Conservation (phyloP, 2,797 vertebrate genomes). For the Amphiprion clarkii region DNA sequence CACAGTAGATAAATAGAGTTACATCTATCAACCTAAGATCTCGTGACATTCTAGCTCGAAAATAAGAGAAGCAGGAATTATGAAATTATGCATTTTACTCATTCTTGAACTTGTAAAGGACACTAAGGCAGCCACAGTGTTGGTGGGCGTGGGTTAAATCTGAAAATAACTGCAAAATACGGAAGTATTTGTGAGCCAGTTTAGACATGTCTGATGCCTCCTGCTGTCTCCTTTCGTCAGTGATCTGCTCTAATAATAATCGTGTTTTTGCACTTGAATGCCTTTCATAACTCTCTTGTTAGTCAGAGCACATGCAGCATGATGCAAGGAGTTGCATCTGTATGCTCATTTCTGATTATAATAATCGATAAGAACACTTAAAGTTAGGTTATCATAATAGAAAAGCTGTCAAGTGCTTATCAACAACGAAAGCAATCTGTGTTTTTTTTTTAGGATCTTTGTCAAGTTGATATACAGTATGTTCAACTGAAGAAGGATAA, state of each 20-base stretch:
- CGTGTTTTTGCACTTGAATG: conserved; percentile 36
- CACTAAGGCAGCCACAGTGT: not conserved
- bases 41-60: not conserved
- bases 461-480: too few relatives aligned
- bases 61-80: not conserved
- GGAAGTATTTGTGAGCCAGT: conserved; percentile 74
- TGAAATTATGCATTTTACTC: conserved; percentile 2
- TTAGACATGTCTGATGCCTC: conserved; percentile 69
- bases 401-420: not conserved
- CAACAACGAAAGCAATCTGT: not conserved
- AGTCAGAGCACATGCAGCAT: conserved; percentile 45
- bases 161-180: conserved; percentile 58
- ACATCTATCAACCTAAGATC: not conserved
- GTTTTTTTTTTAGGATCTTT: too few relatives aligned
- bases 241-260: conserved; percentile 51
- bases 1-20: too few relatives aligned
- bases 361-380: too few relatives aligned
- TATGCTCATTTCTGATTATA: not conserved
- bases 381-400: too few relatives aligned
- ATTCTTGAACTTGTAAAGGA: not conserved
- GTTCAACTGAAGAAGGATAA: too few relatives aligned
- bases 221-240: conserved; percentile 47
- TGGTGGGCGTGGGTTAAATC: conserved; percentile 18
- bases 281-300: conserved; percentile 61
- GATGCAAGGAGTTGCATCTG: not conserved